Conservation (phyloP, 2,888 invertebrate species). For the Erannis defoliaria region DNA sequence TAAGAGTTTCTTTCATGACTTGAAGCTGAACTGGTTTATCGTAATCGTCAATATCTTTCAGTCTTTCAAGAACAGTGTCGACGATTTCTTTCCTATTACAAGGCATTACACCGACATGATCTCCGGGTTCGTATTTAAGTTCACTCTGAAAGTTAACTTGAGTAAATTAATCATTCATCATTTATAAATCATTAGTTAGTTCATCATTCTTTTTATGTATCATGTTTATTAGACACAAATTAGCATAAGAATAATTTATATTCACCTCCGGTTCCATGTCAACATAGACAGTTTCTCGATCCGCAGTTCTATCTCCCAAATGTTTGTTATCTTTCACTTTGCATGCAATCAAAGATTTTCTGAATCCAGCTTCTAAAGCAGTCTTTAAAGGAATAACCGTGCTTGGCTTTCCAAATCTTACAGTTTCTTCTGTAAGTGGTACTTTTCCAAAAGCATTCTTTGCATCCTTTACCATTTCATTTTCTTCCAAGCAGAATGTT, state of each 20-base stretch:
- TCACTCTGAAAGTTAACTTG: slow-evolving; percentile 68
- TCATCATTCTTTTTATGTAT: too few species aligned
- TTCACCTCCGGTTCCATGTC: slow-evolving; percentile 80
- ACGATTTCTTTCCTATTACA: slow-evolving; percentile 93
- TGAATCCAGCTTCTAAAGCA: slow-evolving; percentile 69
- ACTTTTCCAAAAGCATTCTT: slow-evolving; percentile 91
- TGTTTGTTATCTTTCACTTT: slow-evolving; percentile 84
- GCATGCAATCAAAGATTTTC: slow-evolving; percentile 80
- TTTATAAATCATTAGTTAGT: too few species aligned
- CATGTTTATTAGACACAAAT: background rate
- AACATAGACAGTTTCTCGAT: slow-evolving; percentile 87
- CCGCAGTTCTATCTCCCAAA: slow-evolving; percentile 86
- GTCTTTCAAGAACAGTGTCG: slow-evolving; percentile 89
- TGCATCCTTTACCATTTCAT: slow-evolving; percentile 93
- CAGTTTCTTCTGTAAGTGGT: slow-evolving; percentile 91
- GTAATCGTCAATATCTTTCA: slow-evolving; percentile 89
- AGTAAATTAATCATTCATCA: slow-evolving; percentile 12
- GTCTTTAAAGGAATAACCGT: slow-evolving; percentile 58
- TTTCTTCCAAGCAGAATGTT: slow-evolving; percentile 96
- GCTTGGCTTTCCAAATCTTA: slow-evolving; percentile 88
- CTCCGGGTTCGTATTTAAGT: slow-evolving; percentile 94
- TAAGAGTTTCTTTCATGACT: slow-evolving; percentile 93
- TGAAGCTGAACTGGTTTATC: slow-evolving; percentile 92
- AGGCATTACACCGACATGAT: slow-evolving; percentile 97
- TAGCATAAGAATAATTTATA: background rate